phyloP scores from a whole-genome alignment of 2,888 invertebrate genomes.

The Brachynemurus nebulosus region DNA sequence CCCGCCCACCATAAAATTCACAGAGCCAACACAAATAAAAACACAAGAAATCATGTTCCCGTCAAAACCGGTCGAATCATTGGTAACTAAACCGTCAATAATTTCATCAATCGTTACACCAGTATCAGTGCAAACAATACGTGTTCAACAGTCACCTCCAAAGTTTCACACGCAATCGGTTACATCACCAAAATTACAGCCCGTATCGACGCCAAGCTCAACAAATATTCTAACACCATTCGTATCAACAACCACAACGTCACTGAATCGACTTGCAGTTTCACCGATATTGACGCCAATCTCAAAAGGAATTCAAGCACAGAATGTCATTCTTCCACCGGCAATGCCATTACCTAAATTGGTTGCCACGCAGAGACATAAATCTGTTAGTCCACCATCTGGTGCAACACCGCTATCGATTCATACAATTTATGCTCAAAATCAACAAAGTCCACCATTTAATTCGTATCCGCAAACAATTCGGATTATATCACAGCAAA shows the following conservation, averaged over 20 bases:
- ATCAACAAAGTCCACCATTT: neutral
- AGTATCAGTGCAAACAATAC: neutral
- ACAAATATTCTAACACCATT: conserved; percentile 10
- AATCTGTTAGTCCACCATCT: neutral
- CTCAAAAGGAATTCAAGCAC: conserved; percentile 40
- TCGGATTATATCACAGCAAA: neutral
- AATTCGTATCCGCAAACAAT: neutral
- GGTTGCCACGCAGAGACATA: conserved; percentile 19
- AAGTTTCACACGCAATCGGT: neutral
- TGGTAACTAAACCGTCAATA: conserved; percentile 11
- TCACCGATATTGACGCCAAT: conserved; percentile 42
- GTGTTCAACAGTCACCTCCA: too few relatives aligned
- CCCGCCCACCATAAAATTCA: neutral
- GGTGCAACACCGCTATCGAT: conserved; percentile 17
- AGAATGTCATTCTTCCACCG: conserved; percentile 31
- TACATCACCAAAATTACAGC: conserved; percentile 11
- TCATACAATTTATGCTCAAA: conserved; percentile 14
- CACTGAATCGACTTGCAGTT: conserved; percentile 41
- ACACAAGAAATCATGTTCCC: conserved; percentile 9
- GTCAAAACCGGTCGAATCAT: conserved; percentile 10
- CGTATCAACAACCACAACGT: conserved; percentile 29
- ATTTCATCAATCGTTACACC: neutral
- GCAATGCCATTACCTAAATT: conserved; percentile 26
- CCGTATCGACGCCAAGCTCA: conserved; percentile 17
- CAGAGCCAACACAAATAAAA: neutral